Evolutionary conservation across 1,140 invertebrate species (phyloP).

Genomic region (Drosophila yakuba): DNA sequence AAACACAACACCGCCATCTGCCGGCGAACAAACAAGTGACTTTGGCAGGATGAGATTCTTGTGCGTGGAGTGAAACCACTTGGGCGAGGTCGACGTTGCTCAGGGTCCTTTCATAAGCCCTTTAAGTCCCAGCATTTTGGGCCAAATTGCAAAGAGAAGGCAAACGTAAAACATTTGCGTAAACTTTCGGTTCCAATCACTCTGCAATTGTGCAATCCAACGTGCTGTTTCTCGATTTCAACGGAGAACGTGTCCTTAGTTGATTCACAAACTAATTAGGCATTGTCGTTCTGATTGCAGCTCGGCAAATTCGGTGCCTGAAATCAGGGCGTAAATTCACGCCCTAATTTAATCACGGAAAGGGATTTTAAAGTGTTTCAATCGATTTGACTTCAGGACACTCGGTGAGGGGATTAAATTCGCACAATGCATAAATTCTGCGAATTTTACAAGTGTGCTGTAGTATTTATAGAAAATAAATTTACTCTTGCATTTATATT

Average conservation of each 20-base stretch:
- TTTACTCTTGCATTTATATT: neutral
- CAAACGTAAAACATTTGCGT: neutral
- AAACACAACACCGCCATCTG: constrained; percentile 25
- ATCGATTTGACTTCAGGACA: no score
- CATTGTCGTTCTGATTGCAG: constrained; percentile 1
- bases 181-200: constrained; percentile 30
- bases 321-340: neutral
- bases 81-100: neutral
- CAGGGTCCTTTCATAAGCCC: constrained; percentile 28
- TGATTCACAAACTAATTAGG: constrained; percentile 25
- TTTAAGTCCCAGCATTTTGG: neutral
- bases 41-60: constrained; percentile 17
- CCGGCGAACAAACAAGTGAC: constrained; percentile 26
- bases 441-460: no score
- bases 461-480: neutral
- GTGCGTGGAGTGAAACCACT: neutral
- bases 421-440: neutral
- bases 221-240: constrained; percentile 34
- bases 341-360: neutral
- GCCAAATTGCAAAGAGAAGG: neutral
- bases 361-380: neutral
- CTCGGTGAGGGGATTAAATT: neutral
- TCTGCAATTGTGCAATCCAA: constrained; percentile 35
- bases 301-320: neutral
- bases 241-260: constrained; percentile 22